A percentile compares a stretch with the other conserved stretches of the same genome.
Evolutionary conservation across 2,113 vertebrate genomes (phyloP).

Genomic region (Cochlearius cochlearius): DNA sequence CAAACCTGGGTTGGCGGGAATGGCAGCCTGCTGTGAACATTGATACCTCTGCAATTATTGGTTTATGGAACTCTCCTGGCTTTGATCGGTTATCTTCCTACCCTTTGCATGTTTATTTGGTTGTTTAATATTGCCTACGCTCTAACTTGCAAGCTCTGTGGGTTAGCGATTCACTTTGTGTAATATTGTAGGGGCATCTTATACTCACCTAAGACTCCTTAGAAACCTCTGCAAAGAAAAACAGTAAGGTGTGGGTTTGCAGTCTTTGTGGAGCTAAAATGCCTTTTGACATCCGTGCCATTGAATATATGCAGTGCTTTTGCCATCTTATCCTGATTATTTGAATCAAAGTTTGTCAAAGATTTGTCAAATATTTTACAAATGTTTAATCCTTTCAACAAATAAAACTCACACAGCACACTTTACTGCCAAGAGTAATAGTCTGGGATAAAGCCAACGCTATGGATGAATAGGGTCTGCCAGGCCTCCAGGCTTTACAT

Average conservation of each 20-base stretch:
- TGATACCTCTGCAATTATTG: conserved; percentile 1
- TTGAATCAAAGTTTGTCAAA: not conserved
- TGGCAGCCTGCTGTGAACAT: not conserved
- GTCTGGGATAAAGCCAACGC: not conserved
- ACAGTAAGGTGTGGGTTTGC: not conserved
- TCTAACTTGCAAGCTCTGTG: not conserved
- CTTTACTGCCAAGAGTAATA: not conserved
- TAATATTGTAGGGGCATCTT: not conserved
- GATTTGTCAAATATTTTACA: not conserved
- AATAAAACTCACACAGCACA: not conserved
- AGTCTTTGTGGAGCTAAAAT: not conserved
- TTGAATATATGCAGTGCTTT: not conserved
- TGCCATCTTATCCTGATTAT: not conserved
- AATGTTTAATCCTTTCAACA: conserved; percentile 6
- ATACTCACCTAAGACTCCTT: not conserved
- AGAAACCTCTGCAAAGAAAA: not conserved
- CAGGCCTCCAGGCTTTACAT: not conserved
- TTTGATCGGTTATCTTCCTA: conserved; percentile 1
- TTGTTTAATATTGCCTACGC: not conserved
- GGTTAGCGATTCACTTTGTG: not conserved
- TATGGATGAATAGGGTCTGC: not conserved
- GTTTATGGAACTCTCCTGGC: not conserved
- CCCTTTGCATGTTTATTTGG: not conserved
- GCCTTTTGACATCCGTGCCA: not conserved
- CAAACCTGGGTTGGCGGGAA: not conserved